A percentile compares a stretch with the other conserved stretches of the same genome.
phyloP scores from a whole-genome alignment of 1,140 invertebrate species.

The Diuraphis noxia region DNA sequence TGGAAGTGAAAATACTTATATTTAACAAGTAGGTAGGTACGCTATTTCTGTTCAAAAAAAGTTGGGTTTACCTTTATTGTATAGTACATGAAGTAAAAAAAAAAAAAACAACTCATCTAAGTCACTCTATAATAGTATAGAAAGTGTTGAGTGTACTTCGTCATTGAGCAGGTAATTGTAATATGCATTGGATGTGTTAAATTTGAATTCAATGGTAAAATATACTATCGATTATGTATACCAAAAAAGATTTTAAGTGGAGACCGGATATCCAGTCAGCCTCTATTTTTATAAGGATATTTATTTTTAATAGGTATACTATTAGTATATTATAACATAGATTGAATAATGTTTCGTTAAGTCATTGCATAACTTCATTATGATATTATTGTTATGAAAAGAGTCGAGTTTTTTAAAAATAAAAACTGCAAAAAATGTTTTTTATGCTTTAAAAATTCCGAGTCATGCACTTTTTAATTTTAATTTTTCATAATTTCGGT shows the following conservation, averaged over 20 bases:
- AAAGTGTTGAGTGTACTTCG: not conserved
- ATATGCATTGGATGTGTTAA: not conserved
- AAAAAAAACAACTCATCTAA: not conserved
- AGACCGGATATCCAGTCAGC: not conserved
- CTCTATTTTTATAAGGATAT: not conserved
- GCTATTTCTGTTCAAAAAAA: not conserved
- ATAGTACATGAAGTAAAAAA: not conserved
- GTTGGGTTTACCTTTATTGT: not conserved
- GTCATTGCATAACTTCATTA: no score
- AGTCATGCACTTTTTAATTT: no score
- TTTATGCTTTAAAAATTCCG: no score
- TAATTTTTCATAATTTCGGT: no score
- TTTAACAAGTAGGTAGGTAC: not conserved
- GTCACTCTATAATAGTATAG: not conserved
- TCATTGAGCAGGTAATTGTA: not conserved
- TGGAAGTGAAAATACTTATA: slow-evolving; percentile 12
- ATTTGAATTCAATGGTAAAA: not conserved
- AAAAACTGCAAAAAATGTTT: no score
- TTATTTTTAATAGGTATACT: no score
- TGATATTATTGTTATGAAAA: no score
- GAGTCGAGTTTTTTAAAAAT: no score
- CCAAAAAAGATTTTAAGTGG: no score
- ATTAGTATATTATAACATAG: no score
- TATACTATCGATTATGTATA: not conserved
- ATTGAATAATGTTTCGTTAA: no score